Evolutionary conservation across 2,113 vertebrate species (phyloP).

Genomic region (Balaenoptera acutorostrata): DNA sequence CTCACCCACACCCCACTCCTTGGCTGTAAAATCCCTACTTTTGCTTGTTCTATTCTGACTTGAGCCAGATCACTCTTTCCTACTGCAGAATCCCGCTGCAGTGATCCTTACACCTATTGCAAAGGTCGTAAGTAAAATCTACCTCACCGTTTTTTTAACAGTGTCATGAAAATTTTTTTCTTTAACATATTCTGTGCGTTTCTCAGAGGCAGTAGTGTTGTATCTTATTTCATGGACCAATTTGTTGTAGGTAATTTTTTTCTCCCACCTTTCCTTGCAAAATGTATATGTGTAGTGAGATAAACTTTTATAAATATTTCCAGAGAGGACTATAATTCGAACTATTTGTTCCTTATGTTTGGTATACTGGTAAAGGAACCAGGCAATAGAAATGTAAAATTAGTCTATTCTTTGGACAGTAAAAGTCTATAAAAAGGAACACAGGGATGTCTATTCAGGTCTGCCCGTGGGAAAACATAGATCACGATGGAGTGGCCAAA

Average conservation of each 20-base stretch:
- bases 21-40: not conserved
- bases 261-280: not conserved
- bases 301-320: conserved; percentile 22
- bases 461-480: not conserved
- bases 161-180: not conserved
- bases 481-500: not conserved
- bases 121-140: not conserved
- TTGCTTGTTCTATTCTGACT: not conserved
- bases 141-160: not conserved
- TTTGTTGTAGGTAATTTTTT: not conserved
- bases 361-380: not conserved
- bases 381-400: not conserved
- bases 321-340: not conserved
- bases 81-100: not conserved
- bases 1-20: not conserved
- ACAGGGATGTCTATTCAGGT: not conserved
- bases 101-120: not conserved
- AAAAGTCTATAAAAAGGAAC: not conserved
- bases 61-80: not conserved
- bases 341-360: not conserved
- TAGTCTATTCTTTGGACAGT: not conserved
- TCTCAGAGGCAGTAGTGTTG: not conserved
- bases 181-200: not conserved
- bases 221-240: not conserved
- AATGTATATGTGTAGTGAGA: not conserved